Conservation (phyloP, 1,140 invertebrate genomes). For the Spodoptera litura region DNA sequence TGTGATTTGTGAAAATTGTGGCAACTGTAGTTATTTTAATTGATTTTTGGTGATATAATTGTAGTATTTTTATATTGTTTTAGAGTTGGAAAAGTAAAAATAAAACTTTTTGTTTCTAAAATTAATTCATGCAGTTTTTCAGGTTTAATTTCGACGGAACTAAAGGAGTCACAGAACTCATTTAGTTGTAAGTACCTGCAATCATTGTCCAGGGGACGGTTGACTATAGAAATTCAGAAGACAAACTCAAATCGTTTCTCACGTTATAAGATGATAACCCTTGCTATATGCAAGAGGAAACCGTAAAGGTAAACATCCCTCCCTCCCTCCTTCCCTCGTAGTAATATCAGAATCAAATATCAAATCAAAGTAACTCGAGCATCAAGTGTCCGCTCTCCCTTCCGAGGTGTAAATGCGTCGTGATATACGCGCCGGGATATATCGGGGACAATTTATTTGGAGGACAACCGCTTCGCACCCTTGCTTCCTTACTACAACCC, state of each 20-base stretch:
- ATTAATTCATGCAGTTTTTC: background rate
- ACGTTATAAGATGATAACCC: no score
- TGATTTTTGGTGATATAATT: no score
- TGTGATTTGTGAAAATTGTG: background rate
- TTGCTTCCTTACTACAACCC: conserved; percentile 44
- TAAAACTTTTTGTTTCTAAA: background rate
- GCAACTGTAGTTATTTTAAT: background rate
- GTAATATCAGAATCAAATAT: conserved; percentile 3
- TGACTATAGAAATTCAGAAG: no score
- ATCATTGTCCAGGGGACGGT: no score
- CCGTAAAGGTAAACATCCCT: no score
- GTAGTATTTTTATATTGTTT: no score
- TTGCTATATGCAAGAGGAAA: no score
- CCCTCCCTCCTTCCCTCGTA: background rate
- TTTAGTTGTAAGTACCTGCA: no score
- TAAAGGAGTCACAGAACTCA: no score
- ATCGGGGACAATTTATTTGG: conserved; percentile 82
- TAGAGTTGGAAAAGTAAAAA: no score
- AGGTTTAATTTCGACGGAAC: no score
- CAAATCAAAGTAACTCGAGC: background rate
- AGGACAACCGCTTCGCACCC: conserved; percentile 60
- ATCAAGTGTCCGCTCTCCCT: conserved; percentile 58
- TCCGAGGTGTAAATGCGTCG: conserved; percentile 75
- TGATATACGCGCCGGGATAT: conserved; percentile 78
- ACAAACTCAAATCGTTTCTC: no score